Evolutionary conservation across 2,888 invertebrate species (phyloP).

Genomic region (Erebia aethiops): DNA sequence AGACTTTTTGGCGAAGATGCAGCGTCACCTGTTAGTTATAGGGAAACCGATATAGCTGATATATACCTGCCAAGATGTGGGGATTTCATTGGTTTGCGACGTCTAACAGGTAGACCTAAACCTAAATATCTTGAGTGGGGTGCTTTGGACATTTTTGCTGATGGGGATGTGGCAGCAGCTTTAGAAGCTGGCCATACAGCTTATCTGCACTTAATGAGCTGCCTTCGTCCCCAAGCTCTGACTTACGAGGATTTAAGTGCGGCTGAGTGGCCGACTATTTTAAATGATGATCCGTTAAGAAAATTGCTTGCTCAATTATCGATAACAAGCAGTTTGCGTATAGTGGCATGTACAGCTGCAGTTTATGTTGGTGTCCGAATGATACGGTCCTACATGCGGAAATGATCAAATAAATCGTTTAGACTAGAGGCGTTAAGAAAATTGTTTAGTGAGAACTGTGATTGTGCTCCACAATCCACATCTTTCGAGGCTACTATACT

Average conservation of each 20-base stretch:
- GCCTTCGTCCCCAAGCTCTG: slow-evolving; percentile 70
- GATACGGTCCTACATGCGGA: slow-evolving; percentile 45
- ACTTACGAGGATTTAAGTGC: slow-evolving; percentile 62
- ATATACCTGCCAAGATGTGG: slow-evolving; percentile 70
- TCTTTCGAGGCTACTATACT: no score
- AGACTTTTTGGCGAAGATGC: slow-evolving; percentile 68
- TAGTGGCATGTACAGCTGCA: slow-evolving; percentile 50
- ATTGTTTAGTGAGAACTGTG: neutral
- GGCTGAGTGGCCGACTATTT: slow-evolving; percentile 51
- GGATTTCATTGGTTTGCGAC: slow-evolving; percentile 63
- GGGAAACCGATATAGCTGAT: slow-evolving; percentile 60
- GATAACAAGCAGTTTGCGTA: slow-evolving; percentile 49
- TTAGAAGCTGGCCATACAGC: slow-evolving; percentile 72
- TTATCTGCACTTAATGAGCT: slow-evolving; percentile 63
- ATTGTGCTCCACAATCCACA: no score
- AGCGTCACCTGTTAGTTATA: slow-evolving; percentile 58
- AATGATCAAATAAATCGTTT: neutral
- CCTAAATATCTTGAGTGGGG: slow-evolving; percentile 66
- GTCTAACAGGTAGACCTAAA: slow-evolving; percentile 47
- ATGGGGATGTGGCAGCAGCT: slow-evolving; percentile 70
- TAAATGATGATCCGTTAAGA: slow-evolving; percentile 47
- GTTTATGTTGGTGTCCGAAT: slow-evolving; percentile 51
- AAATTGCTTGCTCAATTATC: slow-evolving; percentile 56
- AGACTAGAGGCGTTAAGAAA: neutral
- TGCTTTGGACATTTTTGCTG: slow-evolving; percentile 71